Conservation (phyloP, 2,888 invertebrate species). For the Eupeodes luniger region DNA sequence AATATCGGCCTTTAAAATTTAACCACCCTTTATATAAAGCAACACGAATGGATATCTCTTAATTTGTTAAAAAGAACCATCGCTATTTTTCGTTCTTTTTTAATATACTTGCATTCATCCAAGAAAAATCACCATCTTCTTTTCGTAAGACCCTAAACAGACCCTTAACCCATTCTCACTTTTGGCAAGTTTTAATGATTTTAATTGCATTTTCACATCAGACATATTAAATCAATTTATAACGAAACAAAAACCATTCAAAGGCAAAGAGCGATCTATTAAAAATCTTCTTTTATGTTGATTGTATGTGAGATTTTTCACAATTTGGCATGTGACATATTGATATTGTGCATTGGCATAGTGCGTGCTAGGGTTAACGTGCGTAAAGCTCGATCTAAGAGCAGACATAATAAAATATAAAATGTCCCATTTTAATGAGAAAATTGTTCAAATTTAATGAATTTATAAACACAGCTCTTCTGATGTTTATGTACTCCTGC, state of each 20-base stretch:
- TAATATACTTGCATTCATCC: too few relatives aligned
- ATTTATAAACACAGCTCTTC: not conserved
- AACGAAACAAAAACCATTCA: not conserved
- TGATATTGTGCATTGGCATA: not conserved
- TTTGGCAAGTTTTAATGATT: not conserved
- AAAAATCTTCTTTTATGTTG: not conserved
- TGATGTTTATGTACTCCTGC: not conserved
- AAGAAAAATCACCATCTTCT: too few relatives aligned
- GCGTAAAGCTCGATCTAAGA: not conserved
- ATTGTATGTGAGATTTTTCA: not conserved
- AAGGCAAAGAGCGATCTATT: not conserved
- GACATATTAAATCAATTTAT: conserved; percentile 37
- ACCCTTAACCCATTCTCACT: not conserved
- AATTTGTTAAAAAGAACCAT: too few relatives aligned
- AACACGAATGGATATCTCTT: too few relatives aligned
- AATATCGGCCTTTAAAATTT: too few relatives aligned
- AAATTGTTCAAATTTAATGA: conserved; percentile 14
- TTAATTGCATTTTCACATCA: conserved; percentile 46
- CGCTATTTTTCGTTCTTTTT: too few relatives aligned
- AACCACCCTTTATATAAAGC: too few relatives aligned
- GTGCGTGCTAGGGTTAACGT: not conserved
- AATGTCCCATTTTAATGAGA: conserved; percentile 3
- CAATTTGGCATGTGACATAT: conserved; percentile 11
- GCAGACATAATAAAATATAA: not conserved
- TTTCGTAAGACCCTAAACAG: too few relatives aligned